Conservation (phyloP, 2,888 invertebrate species). For the Ferrisia virgata region DNA sequence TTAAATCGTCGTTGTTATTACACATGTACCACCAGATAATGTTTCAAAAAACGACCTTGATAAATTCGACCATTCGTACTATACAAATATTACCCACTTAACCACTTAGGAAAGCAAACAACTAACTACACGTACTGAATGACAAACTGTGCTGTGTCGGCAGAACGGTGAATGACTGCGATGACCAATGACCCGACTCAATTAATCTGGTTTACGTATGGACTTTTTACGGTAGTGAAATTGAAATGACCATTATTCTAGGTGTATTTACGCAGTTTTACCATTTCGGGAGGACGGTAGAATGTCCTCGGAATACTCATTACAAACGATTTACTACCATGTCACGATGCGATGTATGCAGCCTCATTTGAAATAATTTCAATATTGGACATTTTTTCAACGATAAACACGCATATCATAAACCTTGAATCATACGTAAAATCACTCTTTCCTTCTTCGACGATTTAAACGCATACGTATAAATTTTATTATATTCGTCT, state of each 20-base stretch:
- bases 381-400: too few relatives aligned
- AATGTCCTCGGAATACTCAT: background rate
- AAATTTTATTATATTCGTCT: too few relatives aligned
- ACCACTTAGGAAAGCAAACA: background rate
- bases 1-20: background rate
- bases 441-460: too few relatives aligned
- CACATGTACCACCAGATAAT: too few relatives aligned
- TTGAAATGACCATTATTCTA: background rate
- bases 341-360: too few relatives aligned
- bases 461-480: too few relatives aligned
- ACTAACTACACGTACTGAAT: background rate
- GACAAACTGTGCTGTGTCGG: background rate
- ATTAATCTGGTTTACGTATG: background rate
- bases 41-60: background rate
- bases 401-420: too few relatives aligned
- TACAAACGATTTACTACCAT: too few relatives aligned
- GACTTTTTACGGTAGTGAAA: background rate
- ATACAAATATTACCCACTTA: background rate
- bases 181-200: slow-evolving; percentile 7
- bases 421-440: too few relatives aligned
- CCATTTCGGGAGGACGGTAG: background rate
- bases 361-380: too few relatives aligned
- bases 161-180: background rate
- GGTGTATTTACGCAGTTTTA: background rate
- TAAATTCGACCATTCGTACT: background rate